A percentile compares a stretch with the other conserved stretches of the same genome.
Evolutionary conservation across 2,888 invertebrate species (phyloP).

Genomic region (Chromoteleia sp.): DNA sequence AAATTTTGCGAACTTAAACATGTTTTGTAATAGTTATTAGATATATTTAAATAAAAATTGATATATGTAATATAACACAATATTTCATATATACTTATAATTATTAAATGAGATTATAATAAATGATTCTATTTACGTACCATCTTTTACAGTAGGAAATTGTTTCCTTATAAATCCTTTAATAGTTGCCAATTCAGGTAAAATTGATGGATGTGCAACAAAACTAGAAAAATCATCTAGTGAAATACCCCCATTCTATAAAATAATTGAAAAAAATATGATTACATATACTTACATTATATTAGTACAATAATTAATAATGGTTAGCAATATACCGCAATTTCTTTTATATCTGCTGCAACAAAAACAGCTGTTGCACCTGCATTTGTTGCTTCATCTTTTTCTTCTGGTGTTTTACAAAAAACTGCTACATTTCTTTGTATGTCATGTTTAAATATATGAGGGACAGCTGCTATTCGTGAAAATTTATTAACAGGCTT

Average conservation of each 20-base stretch:
- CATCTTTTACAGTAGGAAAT: constrained; percentile 88
- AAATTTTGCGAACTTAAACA: too few species aligned
- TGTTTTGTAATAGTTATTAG: too few species aligned
- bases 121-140: constrained; percentile 64
- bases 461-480: constrained; percentile 88
- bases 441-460: constrained; percentile 89
- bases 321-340: constrained; percentile 86
- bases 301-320: neutral
- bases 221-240: constrained; percentile 90
- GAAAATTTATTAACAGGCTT: constrained; percentile 90
- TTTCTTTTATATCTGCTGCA: constrained; percentile 90
- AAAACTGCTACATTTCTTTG: constrained; percentile 90
- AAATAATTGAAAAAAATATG: constrained; percentile 34
- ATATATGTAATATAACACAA: too few species aligned
- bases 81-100: too few species aligned
- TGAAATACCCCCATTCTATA: constrained; percentile 88
- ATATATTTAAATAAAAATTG: too few species aligned
- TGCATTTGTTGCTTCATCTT: constrained; percentile 87
- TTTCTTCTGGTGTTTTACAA: constrained; percentile 88
- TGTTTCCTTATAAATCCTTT: constrained; percentile 91
- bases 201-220: constrained; percentile 92
- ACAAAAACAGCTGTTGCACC: constrained; percentile 92
- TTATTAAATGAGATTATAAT: constrained; percentile 1
- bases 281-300: constrained; percentile 39
- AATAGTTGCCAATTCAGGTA: constrained; percentile 90